Evolutionary conservation across 2,888 invertebrate species (phyloP).

Genomic region (Ennomos quercinarius): DNA sequence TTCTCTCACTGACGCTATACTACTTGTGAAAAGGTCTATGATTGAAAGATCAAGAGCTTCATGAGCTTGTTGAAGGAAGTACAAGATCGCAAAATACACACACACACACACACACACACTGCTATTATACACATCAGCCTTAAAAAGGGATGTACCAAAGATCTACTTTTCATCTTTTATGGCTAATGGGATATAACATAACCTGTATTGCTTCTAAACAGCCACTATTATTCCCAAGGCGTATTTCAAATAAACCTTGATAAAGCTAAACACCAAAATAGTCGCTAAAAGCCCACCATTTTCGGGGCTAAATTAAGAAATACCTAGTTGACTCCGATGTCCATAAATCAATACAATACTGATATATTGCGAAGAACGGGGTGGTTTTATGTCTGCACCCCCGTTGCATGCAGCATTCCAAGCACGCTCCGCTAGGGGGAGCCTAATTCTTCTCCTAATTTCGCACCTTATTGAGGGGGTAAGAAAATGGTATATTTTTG

Average conservation of each 20-base stretch:
- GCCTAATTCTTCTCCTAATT: slow-evolving; percentile 83
- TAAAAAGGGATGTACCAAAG: too few species aligned
- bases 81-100: too few species aligned
- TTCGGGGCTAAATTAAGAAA: slow-evolving; percentile 62
- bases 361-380: slow-evolving; percentile 46
- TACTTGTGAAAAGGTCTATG: too few species aligned
- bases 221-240: slow-evolving; percentile 49
- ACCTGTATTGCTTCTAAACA: slow-evolving; percentile 36
- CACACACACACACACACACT: too few species aligned
- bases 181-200: too few species aligned
- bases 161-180: too few species aligned
- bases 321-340: slow-evolving; percentile 47
- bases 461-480: slow-evolving; percentile 80
- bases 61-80: too few species aligned
- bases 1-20: too few species aligned
- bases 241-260: slow-evolving; percentile 52
- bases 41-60: too few species aligned
- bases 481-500: slow-evolving; percentile 76
- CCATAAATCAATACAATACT: slow-evolving; percentile 61
- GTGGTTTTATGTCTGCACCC: slow-evolving; percentile 48
- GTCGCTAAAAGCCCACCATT: slow-evolving; percentile 47
- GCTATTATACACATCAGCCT: neutral
- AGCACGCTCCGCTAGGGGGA: slow-evolving; percentile 73
- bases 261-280: slow-evolving; percentile 41
- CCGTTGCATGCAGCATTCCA: slow-evolving; percentile 67